Evolutionary conservation across 2,888 invertebrate genomes (phyloP), one percentile per base, ranked within the genome.

Genomic region (Kryphioiulus occultus): DNA sequence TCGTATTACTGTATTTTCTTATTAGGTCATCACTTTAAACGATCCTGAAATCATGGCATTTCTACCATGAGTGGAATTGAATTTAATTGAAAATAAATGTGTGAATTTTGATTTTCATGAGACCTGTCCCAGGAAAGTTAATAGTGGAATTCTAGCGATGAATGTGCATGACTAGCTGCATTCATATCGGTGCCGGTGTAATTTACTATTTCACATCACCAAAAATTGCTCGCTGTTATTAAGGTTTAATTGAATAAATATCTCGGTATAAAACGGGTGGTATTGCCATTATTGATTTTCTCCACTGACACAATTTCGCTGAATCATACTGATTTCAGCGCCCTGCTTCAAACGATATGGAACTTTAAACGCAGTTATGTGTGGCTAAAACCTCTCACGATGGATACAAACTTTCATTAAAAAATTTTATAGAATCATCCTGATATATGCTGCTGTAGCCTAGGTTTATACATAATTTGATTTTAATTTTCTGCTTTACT

Each of bases 251-350:
- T n/a, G 59, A 59, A 59, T 59, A 59, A 5, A 42, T 42, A 22
- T 22, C 59, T 59, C 22, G 7, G n/a, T 59, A 59, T n/a, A 59
- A 59, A 22, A 22, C 59, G 22, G 22, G 22, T 59, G 59, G n/a
- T 59, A 22, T 59, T 59, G 59, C 59, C 22, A 22, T 7, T 59
- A 59, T 59, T 59, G 59, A 59, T 59, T 59, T 59, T 59, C 59
- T n/a, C 22, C n/a, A 59, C 59, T 59, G 59, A 59, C 59, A 59
- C 59, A 59, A 22, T 59, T 59, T 59, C 59, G 59, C 59, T 59
- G 59, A 59, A 19, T 59, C 59, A 19, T 19, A 2, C 59, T 19
- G 59, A n/a, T 59, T 59, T 59, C 22, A 22, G 22, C 59, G n/a
- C n/a, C 22, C n/a, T n/a, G 59, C 59, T 22, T 59, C n/a, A 22